Evolutionary conservation across 2,888 invertebrate genomes (phyloP), one percentile per base, ranked within the genome.

Genomic region (Drosophila aldrichi): DNA sequence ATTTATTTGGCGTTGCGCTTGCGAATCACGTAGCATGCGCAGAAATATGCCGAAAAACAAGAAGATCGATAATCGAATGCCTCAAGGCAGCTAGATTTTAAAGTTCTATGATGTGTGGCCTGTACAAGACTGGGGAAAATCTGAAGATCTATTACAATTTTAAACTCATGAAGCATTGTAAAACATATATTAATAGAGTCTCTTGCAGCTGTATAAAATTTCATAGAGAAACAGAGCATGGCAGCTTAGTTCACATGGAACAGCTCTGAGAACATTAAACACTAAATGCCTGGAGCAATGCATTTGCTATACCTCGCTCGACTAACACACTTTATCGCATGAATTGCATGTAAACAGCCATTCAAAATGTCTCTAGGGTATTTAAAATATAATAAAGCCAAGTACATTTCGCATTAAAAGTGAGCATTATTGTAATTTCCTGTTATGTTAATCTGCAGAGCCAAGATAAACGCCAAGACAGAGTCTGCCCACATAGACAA

Each of bases 361-460:
- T 52, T 34, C 7, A 41, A 38, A 18, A 18, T 38, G 22, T 25
- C 65, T 38, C 18, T 16, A 57, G 57, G 57, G 57, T 57, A 46
- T 57, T 44, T 22, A 32, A 43, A 4, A 41, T 20, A 43, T 14
- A 48, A 60, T 25, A 62, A 41, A 62, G 14, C 43, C 51, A 32
- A 52, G 64, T 46, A 52, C 62, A 40, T 49, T 51, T 61, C 16
- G 48, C 48, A 20, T 18, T 41, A 12, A 51, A 29, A 62, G 36
- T 29, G 16, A 36, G 18, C 63, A 63, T 41, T 63, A 54, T 29
- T 54, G 48, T 70, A 74, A 74, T 79, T 70, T 77, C 77, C 77
- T 74, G 77, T 77, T 77, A 77, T 77, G 77, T 58, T 74, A 77
- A 79, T 73, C 74, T 55, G 44, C 16, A 40, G 7, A 38, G 43